Evolutionary conservation across 2,797 vertebrate genomes (phyloP).

Genomic region (Hyperoplus lanceolatus): DNA sequence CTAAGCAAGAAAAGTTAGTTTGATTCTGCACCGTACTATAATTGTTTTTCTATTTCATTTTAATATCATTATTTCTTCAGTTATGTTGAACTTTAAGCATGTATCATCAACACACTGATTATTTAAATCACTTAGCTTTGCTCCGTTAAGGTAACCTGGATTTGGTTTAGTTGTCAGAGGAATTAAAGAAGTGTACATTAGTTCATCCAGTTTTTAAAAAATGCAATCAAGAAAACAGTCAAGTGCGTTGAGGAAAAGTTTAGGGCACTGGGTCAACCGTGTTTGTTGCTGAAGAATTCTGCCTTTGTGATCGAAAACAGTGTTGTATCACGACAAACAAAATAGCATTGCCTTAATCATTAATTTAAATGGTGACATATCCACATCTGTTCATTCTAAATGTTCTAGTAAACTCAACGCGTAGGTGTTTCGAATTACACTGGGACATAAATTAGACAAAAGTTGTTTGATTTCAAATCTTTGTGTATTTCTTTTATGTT

Average conservation of each 20-base stretch:
- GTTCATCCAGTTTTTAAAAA: constrained; percentile 9
- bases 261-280: constrained; percentile 22
- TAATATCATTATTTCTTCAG: constrained; percentile 24
- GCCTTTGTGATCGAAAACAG: constrained; percentile 34
- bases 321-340: constrained; percentile 16
- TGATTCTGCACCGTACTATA: constrained; percentile 23
- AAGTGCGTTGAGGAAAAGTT: constrained; percentile 26
- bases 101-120: constrained; percentile 24
- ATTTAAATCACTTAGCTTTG: constrained; percentile 49
- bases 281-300: constrained; percentile 39
- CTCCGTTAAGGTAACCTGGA: constrained; percentile 37
- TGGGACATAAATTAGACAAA: constrained; percentile 60
- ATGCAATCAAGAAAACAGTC: constrained; percentile 5
- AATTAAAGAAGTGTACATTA: neutral
- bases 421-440: constrained; percentile 66
- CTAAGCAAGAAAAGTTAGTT: constrained; percentile 13
- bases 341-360: constrained; percentile 30
- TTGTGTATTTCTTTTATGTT: constrained; percentile 82
- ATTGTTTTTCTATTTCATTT: constrained; percentile 28
- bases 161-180: constrained; percentile 29
- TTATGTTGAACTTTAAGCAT: constrained; percentile 41
- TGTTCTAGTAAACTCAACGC: constrained; percentile 51
- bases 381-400: constrained; percentile 41
- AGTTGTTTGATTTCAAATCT: constrained; percentile 66
- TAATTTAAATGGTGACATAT: constrained; percentile 51